Evolutionary conservation across 2,113 vertebrate genomes (phyloP), one percentile per base, ranked within the genome.

Genomic region (Dromaius novaehollandiae): DNA sequence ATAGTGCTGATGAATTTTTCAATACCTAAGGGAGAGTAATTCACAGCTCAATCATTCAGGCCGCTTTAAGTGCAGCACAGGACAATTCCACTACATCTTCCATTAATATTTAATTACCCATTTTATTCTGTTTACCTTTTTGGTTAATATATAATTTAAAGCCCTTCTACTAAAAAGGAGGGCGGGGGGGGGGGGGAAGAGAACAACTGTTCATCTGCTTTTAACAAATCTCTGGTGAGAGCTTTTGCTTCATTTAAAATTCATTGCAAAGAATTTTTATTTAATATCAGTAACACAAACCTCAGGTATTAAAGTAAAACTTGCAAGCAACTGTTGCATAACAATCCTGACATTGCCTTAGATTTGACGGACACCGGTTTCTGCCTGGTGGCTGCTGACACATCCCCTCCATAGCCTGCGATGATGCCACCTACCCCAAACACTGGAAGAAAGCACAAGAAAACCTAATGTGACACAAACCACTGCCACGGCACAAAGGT

Each of bases 121-220:
- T 98, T 98, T 98, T 98, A 98, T 98, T 98, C 98, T 98, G 98
- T 98, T 98, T 98, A 98, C 98, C 97, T 98, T 98, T 98, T 98
- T 96, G 93, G 98, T 98, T 98, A 98, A 98, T 98, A 98, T 98
- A 98, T 98, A 98, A 98, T 98, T 98, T 98, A 98, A 98, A 98
- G 86, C 93, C 89, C 93, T 97, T 98, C 97, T 96, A 97, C 98
- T 97, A 97, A 98, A 98, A 98, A 96, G 95, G 83, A 69, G n/a
- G n/a, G n/a, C n/a, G n/a, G n/a, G n/a, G 50, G 40, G 38, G 74
- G 42, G 5, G 4, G 17, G 81, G 69, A 83, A 92, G 89, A 91
- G 97, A 98, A 97, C 97, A 98, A 98, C 98, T 96, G 97, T 98
- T 98, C 97, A 95, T 96, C 94, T 98, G 98, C 97, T 98, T 98